Evolutionary conservation across 2,888 invertebrate genomes (phyloP).

Genomic region (Microctonus brassicae): DNA sequence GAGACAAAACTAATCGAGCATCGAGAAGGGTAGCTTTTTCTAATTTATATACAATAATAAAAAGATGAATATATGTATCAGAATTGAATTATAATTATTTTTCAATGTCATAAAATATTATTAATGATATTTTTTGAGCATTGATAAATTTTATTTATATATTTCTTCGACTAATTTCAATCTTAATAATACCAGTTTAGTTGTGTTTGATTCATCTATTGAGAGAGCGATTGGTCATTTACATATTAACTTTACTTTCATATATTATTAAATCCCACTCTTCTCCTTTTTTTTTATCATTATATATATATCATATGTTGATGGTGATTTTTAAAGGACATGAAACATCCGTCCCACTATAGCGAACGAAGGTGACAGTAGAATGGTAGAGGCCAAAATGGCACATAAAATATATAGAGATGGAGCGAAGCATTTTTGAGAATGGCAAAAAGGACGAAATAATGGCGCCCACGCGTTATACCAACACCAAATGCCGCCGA

Average conservation of each 20-base stretch:
- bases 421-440: slow-evolving; percentile 12
- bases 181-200: not conserved
- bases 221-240: slow-evolving; percentile 62
- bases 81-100: no score
- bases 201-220: no score
- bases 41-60: no score
- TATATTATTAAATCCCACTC: slow-evolving; percentile 60
- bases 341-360: not conserved
- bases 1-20: no score
- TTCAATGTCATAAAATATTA: no score
- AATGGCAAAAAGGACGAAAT: slow-evolving; percentile 42
- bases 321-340: slow-evolving; percentile 7
- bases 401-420: slow-evolving; percentile 37
- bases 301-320: slow-evolving; percentile 13
- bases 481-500: slow-evolving; percentile 65
- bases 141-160: not conserved
- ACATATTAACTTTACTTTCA: slow-evolving; percentile 59
- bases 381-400: slow-evolving; percentile 26
- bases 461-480: slow-evolving; percentile 69
- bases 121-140: not conserved
- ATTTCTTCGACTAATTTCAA: not conserved
- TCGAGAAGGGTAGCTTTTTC: no score
- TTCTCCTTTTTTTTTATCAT: no score
- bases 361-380: not conserved
- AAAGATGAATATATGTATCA: no score